phyloP scores from a whole-genome alignment of 1,140 invertebrate genomes.

The Drosophila baimaii region DNA sequence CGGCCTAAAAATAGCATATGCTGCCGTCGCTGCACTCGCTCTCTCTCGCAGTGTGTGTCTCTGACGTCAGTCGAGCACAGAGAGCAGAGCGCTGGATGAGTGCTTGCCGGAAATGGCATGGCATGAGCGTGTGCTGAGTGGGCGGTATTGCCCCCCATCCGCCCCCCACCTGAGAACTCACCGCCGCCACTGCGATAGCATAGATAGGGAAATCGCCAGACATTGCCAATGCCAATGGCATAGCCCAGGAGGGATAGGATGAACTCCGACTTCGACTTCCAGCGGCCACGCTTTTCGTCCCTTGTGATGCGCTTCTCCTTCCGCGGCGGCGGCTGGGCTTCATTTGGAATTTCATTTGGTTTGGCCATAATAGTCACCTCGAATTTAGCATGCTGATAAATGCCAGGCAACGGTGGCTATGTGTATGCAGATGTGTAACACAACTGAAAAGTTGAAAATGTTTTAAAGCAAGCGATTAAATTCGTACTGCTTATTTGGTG shows the following conservation, averaged over 20 bases:
- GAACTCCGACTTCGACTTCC: conserved; percentile 90
- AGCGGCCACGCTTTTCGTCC: conserved; percentile 84
- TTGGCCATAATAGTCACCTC: conserved; percentile 24
- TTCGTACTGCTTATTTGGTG: too few relatives aligned
- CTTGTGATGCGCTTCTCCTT: conserved; percentile 47
- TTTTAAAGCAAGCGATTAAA: neutral
- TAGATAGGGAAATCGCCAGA: conserved; percentile 92
- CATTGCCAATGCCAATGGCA: conserved; percentile 92
- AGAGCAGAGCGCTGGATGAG: neutral
- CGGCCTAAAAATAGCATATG: conserved; percentile 54
- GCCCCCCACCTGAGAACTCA: conserved; percentile 48
- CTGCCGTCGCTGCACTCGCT: conserved; percentile 4
- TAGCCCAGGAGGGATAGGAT: conserved; percentile 90
- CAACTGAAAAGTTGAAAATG: neutral
- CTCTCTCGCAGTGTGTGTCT: conserved; percentile 26
- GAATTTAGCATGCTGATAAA: neutral
- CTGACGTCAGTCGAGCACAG: conserved; percentile 8
- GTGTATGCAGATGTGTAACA: neutral
- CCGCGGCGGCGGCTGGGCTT: neutral
- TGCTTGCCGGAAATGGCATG: conserved; percentile 1
- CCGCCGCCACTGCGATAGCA: conserved; percentile 87
- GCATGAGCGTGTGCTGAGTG: neutral
- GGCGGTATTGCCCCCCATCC: neutral
- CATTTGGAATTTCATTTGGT: neutral
- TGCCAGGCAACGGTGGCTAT: neutral